A percentile compares a stretch with the other conserved stretches of the same genome.
These are phyloP conservation scores for Pelochelys cantorii DNA, from an alignment of 2,797 vertebrate species.

Conservation along the genomic window DNA sequence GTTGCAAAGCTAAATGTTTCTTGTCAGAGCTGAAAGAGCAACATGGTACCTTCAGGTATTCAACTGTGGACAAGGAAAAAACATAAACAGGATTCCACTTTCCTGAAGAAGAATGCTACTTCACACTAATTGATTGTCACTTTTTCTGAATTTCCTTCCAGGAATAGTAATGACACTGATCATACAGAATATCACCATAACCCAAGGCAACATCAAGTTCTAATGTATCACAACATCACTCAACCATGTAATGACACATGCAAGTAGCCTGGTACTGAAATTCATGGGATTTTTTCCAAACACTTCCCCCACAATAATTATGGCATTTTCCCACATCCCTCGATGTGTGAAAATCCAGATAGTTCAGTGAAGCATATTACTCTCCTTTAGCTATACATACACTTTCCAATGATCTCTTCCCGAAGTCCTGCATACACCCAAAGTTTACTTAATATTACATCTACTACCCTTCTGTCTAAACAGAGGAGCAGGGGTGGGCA, in stretches of 20 bases:
- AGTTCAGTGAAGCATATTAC: neutral
- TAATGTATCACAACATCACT: neutral
- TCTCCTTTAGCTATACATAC: neutral
- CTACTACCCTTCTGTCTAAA: neutral
- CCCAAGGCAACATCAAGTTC: neutral
- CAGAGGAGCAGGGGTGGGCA: no score
- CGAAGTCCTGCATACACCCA: neutral
- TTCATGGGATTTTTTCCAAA: neutral
- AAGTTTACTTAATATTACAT: neutral
- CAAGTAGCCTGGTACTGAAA: neutral
- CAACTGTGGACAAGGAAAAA: accelerated
- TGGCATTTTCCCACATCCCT: neutral
- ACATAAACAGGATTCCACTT: neutral
- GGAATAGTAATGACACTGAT: neutral
- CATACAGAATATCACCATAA: neutral
- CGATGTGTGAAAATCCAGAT: neutral
- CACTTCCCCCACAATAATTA: neutral
- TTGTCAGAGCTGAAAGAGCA: neutral
- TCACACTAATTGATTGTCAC: neutral
- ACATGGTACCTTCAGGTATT: neutral
- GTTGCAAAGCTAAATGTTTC: neutral
- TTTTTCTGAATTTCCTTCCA: neutral
- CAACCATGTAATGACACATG: neutral
- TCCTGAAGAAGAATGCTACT: neutral
- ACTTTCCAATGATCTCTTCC: neutral